A percentile compares a stretch with the other conserved stretches of the same genome.
Evolutionary conservation across 2,888 invertebrate species (phyloP).

Genomic region (Oscheius sp.): DNA sequence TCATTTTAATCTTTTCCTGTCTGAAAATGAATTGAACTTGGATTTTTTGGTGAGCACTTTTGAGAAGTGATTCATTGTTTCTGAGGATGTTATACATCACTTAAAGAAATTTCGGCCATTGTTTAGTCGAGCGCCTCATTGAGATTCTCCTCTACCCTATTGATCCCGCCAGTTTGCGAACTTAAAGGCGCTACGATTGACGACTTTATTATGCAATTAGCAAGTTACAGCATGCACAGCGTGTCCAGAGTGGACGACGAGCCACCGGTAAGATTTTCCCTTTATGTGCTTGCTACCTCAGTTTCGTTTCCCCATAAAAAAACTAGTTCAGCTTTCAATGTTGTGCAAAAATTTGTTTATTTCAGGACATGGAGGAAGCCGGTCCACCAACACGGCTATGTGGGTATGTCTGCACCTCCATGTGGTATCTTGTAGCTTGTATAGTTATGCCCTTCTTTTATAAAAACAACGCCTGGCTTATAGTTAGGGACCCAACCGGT

Average conservation of each 20-base stretch:
- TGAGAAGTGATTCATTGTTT: background rate
- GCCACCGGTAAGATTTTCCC: constrained; percentile 12
- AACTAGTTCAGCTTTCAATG: too few relatives aligned
- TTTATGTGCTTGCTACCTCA: too few relatives aligned
- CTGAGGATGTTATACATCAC: background rate
- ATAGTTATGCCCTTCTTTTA: constrained; percentile 4
- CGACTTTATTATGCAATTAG: constrained; percentile 27
- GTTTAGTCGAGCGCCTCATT: constrained; percentile 29
- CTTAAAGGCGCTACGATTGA: constrained; percentile 22
- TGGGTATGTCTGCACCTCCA: background rate
- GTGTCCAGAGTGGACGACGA: constrained; percentile 17
- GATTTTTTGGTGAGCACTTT: background rate
- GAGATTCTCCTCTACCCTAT: constrained; percentile 27
- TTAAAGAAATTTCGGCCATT: constrained; percentile 16
- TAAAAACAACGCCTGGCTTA: constrained; percentile 21
- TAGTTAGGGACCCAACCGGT: constrained; percentile 3
- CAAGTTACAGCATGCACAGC: constrained; percentile 23
- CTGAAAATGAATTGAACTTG: too few relatives aligned
- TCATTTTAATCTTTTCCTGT: too few relatives aligned
- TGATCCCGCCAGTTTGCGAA: constrained; percentile 26
- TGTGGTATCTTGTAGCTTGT: constrained; percentile 11
- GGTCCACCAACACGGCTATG: constrained; percentile 14
- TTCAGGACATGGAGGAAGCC: constrained; percentile 15
- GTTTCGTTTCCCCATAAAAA: background rate
- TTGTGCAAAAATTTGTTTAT: background rate